phyloP scores from a whole-genome alignment of 2,888 invertebrate species.

The Habrosyne pyritoides region DNA sequence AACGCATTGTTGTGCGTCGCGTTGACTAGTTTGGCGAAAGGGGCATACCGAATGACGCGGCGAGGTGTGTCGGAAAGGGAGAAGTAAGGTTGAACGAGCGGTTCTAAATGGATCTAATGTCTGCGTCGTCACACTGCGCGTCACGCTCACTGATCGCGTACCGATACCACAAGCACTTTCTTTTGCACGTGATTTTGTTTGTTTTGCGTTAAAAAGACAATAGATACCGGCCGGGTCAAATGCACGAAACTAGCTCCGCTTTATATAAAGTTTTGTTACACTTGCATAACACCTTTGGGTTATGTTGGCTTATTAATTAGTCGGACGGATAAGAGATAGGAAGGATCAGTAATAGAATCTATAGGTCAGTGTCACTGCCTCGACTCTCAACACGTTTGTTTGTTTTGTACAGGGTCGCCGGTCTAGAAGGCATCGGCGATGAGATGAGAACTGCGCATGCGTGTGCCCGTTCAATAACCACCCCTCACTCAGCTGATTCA shows the following conservation, averaged over 20 bases:
- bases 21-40: conserved; percentile 54
- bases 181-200: conserved; percentile 72
- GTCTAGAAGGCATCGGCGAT: conserved; percentile 42
- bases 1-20: conserved; percentile 27
- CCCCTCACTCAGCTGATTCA: conserved; percentile 56
- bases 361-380: conserved; percentile 68
- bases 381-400: conserved; percentile 58
- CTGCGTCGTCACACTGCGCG: conserved; percentile 59
- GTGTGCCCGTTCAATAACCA: conserved; percentile 69
- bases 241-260: background rate
- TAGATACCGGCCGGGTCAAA: conserved; percentile 2
- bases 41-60: conserved; percentile 58
- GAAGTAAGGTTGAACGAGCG: conserved; percentile 51
- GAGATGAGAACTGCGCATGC: conserved; percentile 62
- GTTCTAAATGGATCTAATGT: conserved; percentile 44
- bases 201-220: conserved; percentile 34
- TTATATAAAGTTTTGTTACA: conserved; percentile 8
- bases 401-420: conserved; percentile 67
- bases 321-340: conserved; percentile 27
- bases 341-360: conserved; percentile 38
- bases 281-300: conserved; percentile 15
- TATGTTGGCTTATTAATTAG: conserved; percentile 13
- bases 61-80: conserved; percentile 72
- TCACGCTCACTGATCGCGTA: conserved; percentile 64
- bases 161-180: conserved; percentile 71